Base-by-base conservation (phyloP, 2,797 vertebrate genomes). In the Chaunax sp. region DNA sequence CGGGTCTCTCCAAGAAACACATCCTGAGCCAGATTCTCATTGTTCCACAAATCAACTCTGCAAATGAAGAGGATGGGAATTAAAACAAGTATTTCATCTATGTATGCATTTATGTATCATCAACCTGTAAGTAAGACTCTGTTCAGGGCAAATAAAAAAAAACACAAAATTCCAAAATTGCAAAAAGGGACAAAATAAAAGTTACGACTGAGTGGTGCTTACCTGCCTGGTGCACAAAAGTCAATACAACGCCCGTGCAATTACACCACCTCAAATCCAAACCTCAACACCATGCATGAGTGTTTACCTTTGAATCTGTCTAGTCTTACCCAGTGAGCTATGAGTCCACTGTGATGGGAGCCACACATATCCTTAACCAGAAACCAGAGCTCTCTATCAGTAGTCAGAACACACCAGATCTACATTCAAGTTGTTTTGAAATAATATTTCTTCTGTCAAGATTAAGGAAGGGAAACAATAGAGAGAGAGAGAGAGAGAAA, bases 1-100 rank as follows among this genome's bases (percentile, higher is more conserved):
- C 96, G 93, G 13, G 97, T 96, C 92, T 98, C 98, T 70, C 97
- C 98, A 26, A 99, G 92, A 87, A 99, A 99, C 83, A 97, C 83
- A 67, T 99, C 97, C 90, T 97, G 97, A 64, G 95, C 96, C 87
- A 99, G 89, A 82, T 97, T 99, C 62, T 96, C 98, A 86, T 96
- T 99, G 93, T 99, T 98, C 98, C 98, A 99, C 26, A 99, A 81
- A 80, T 99, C 98, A 59, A 99, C 95, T 90, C 98, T 99, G 90
- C 73, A 95, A 93, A 90, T 47, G 84, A 49, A 92, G 25, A 71
- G 1, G 49, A 62, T 11, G 9, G 44, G 18, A 59, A 62, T 11
- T 45, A 20, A 73, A 53, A 62, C 10, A 61, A 16, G 22, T 9
- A 25, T 61, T 50, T 33, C 10, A 71, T 59, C 35, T 45, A 6